These are phyloP conservation scores for Chaetops frenatus DNA, from an alignment of 2,113 vertebrate species.

Conservation along the genomic window DNA sequence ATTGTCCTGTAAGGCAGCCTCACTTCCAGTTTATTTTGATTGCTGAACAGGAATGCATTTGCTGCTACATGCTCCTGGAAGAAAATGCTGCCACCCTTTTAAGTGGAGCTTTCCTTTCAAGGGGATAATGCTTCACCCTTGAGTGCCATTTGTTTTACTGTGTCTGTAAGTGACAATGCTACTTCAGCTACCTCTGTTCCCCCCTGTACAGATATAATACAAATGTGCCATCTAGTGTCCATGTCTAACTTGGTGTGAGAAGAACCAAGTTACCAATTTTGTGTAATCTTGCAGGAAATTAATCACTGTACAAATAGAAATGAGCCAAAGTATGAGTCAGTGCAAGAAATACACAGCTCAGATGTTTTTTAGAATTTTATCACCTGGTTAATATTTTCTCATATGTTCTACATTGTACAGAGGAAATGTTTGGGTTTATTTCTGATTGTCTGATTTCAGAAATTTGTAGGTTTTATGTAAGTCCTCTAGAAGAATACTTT, in stretches of 20 bases:
- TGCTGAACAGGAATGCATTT: background rate
- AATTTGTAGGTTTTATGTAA: fast-evolving
- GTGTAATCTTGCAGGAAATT: background rate
- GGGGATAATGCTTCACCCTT: background rate
- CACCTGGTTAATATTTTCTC: background rate
- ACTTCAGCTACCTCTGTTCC: background rate
- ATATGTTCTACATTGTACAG: fast-evolving
- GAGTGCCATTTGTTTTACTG: background rate
- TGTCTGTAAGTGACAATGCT: background rate
- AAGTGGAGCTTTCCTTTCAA: background rate
- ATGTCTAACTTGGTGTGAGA: background rate
- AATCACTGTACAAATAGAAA: background rate
- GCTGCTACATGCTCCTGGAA: background rate
- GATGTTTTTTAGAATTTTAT: background rate
- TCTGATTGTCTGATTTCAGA: background rate
- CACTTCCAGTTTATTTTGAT: background rate
- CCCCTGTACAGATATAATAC: background rate
- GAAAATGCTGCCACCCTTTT: background rate
- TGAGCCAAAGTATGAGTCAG: background rate
- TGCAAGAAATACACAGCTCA: background rate
- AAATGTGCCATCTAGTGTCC: constrained; percentile 59
- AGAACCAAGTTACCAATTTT: background rate
- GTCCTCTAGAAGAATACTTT: background rate
- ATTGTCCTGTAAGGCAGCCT: background rate
- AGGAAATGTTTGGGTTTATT: background rate